These are phyloP conservation scores for Hydrozoanthus gracilis DNA, from an alignment of 92 coral and sea anemone species.

Conservation along the genomic window DNA sequence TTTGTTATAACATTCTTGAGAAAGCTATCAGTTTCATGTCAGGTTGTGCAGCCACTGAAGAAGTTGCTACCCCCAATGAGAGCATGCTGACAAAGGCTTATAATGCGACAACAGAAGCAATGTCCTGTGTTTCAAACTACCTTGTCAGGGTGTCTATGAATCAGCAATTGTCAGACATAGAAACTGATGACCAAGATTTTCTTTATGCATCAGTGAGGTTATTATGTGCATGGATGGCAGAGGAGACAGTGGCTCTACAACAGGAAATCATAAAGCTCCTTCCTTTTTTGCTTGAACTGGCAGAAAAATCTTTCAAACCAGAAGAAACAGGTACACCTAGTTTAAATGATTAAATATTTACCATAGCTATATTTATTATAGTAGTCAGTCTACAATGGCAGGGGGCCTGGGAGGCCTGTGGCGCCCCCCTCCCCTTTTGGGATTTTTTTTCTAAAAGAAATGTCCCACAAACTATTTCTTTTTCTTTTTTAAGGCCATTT, in stretches of 20 bases:
- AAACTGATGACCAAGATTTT: constrained; percentile 42
- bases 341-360: no score
- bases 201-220: constrained; percentile 82
- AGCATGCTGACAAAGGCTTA: constrained; percentile 65
- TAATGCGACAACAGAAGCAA: constrained; percentile 67
- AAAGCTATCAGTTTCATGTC: constrained; percentile 68
- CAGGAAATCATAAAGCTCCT: constrained; percentile 73
- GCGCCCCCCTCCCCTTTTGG: no score
- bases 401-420: no score
- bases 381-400: background rate
- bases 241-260: constrained; percentile 88
- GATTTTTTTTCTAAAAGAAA: no score
- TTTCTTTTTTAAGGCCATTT: no score
- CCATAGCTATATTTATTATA: background rate
- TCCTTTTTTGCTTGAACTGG: constrained; percentile 79
- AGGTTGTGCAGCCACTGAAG: constrained; percentile 24
- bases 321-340: background rate
- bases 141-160: constrained; percentile 58
- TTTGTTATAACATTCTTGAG: constrained; percentile 88
- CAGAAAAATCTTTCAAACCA: constrained; percentile 58
- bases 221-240: constrained; percentile 92
- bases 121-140: constrained; percentile 68
- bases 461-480: no score
- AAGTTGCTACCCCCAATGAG: background rate
- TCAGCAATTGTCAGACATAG: constrained; percentile 40